These are phyloP conservation scores for Manis javanica DNA, from an alignment of 2,797 vertebrate species.

Conservation along the genomic window DNA sequence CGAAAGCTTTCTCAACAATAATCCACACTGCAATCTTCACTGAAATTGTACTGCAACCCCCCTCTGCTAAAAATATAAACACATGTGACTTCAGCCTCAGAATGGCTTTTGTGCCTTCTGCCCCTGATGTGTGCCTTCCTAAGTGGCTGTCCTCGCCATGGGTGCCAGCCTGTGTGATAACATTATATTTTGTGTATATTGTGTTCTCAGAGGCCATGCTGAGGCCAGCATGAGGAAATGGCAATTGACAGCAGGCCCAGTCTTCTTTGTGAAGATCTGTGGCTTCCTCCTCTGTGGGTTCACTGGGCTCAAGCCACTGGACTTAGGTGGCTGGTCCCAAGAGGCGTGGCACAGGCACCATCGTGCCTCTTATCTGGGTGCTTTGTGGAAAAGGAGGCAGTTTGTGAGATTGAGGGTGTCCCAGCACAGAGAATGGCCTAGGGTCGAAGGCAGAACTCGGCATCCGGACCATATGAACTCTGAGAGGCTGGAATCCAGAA, in stretches of 20 bases:
- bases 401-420: background rate
- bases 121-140: conserved; percentile 81
- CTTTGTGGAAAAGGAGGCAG: background rate
- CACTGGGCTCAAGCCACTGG: background rate
- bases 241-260: conserved; percentile 79
- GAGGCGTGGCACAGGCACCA: background rate
- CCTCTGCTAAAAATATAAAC: conserved; percentile 77
- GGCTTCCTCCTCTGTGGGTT: conserved; percentile 47
- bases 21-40: conserved; percentile 70
- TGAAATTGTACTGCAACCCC: conserved; percentile 67
- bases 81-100: conserved; percentile 79
- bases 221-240: conserved; percentile 78
- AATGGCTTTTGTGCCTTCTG: conserved; percentile 80
- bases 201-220: conserved; percentile 84
- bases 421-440: background rate
- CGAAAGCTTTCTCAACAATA: conserved; percentile 71
- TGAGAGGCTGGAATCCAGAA: background rate
- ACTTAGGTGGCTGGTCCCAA: background rate
- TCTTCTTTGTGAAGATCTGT: conserved; percentile 74
- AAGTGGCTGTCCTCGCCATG: conserved; percentile 80
- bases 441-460: background rate
- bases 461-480: background rate
- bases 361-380: background rate
- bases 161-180: conserved; percentile 85
- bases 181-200: conserved; percentile 89